phyloP scores from a whole-genome alignment of 2,888 invertebrate species.

The Hirtodrosophila cameraria region DNA sequence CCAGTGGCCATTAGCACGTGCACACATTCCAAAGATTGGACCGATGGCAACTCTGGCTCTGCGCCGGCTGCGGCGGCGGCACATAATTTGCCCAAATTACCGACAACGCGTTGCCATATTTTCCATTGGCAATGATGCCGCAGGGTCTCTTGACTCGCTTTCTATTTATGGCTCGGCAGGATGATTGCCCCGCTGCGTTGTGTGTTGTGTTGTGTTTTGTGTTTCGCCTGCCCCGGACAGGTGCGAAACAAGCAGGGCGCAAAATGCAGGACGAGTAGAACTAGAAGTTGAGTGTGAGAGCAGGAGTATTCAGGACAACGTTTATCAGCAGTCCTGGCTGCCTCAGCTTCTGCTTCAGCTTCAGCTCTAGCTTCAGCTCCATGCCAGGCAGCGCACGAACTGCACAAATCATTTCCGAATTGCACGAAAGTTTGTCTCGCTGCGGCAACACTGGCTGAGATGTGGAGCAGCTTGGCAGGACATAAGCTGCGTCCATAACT shows the following conservation, averaged over 20 bases:
- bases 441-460: constrained; percentile 12
- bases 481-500: constrained; percentile 78
- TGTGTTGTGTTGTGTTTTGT: too few relatives aligned
- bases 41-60: constrained; percentile 45
- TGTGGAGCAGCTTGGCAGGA: constrained; percentile 60
- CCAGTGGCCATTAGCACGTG: constrained; percentile 83
- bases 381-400: constrained; percentile 59
- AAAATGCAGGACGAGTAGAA: constrained; percentile 22
- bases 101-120: constrained; percentile 74
- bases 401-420: constrained; percentile 82
- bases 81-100: constrained; percentile 82
- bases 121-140: constrained; percentile 70
- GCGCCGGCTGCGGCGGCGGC: constrained; percentile 44
- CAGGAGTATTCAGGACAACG: constrained; percentile 53
- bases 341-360: too few relatives aligned
- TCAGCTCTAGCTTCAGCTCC: too few relatives aligned
- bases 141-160: constrained; percentile 51
- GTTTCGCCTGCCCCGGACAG: constrained; percentile 53
- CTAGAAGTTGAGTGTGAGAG: too few relatives aligned
- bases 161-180: constrained; percentile 53
- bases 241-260: constrained; percentile 74
- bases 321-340: constrained; percentile 61
- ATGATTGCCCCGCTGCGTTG: constrained; percentile 31
- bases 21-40: constrained; percentile 79
- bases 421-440: constrained; percentile 79